Percentiles rank a stretch among this genome's conserved stretches.
phyloP scores from a whole-genome alignment of 1,140 invertebrate genomes.

The Euwallacea fornicatus region DNA sequence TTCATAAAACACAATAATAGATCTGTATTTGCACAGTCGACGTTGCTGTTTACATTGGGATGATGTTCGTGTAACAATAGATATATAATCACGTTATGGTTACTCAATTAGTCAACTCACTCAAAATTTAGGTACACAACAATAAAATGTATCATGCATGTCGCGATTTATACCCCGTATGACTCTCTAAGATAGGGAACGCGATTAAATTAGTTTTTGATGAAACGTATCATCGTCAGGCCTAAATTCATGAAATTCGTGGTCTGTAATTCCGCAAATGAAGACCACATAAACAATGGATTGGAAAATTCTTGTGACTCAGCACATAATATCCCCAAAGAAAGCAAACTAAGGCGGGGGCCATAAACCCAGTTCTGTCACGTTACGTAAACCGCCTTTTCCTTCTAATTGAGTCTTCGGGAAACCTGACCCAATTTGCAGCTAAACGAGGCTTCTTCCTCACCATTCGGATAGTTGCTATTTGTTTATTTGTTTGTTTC shows the following conservation, averaged over 20 bases:
- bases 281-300: no score
- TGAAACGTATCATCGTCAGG: no score
- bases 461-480: background rate
- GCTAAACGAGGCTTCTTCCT: background rate
- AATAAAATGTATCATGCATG: no score
- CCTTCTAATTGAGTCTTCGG: background rate
- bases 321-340: slow-evolving; percentile 2
- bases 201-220: no score
- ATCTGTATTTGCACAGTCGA: slow-evolving; percentile 29
- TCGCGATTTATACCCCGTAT: no score
- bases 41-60: slow-evolving; percentile 23
- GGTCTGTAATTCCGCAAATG: no score
- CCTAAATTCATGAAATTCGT: no score
- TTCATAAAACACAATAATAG: slow-evolving; percentile 19
- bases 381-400: slow-evolving; percentile 3
- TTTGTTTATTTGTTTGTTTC: background rate
- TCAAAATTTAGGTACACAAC: background rate
- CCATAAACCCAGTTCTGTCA: slow-evolving; percentile 16
- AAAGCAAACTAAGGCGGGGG: slow-evolving; percentile 3
- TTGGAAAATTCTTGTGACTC: no score
- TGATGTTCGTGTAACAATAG: slow-evolving; percentile 19
- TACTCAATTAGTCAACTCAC: slow-evolving; percentile 12
- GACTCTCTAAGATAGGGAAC: no score
- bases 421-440: background rate
- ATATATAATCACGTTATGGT: background rate